Conservation (phyloP, 2,888 invertebrate species). For the Cerceris ruficornis region DNA sequence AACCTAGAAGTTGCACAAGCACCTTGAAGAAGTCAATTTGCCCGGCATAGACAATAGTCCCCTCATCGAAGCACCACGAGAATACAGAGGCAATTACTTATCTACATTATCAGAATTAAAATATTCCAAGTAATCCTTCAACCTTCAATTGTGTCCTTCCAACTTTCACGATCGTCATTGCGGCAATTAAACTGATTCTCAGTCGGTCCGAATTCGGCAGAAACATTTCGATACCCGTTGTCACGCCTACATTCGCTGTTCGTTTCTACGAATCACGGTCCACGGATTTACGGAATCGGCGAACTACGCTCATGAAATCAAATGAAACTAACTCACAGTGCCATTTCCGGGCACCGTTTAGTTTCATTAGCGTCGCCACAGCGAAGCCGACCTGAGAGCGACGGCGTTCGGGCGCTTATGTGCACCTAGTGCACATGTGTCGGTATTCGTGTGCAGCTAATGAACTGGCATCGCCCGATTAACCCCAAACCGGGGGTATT, state of each 20-base stretch:
- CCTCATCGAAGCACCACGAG: too few species aligned
- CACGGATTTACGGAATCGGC: constrained; percentile 45
- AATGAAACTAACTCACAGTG: constrained; percentile 75
- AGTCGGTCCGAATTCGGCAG: background rate
- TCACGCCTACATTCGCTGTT: background rate
- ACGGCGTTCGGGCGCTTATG: constrained; percentile 45
- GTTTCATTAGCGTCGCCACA: constrained; percentile 74
- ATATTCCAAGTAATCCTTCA: too few species aligned
- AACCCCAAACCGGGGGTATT: constrained; percentile 75
- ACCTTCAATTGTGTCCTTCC: too few species aligned
- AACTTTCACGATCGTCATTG: too few species aligned
- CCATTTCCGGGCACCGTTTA: constrained; percentile 73
- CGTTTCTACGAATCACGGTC: constrained; percentile 7
- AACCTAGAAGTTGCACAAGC: too few species aligned
- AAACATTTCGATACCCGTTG: background rate
- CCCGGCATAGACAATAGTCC: too few species aligned
- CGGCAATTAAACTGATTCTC: background rate
- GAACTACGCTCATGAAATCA: constrained; percentile 74
- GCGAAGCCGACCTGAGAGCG: constrained; percentile 62
- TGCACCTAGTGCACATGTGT: constrained; percentile 13
- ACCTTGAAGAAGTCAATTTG: too few species aligned
- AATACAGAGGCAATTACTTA: too few species aligned
- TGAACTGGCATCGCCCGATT: constrained; percentile 79
- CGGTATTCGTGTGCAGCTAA: constrained; percentile 72
- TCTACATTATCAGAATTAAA: too few species aligned